A percentile compares a stretch with the other conserved stretches of the same genome.
These are phyloP conservation scores for Porites divaricata DNA, from an alignment of 92 coral and sea anemone genomes.

Conservation along the genomic window DNA sequence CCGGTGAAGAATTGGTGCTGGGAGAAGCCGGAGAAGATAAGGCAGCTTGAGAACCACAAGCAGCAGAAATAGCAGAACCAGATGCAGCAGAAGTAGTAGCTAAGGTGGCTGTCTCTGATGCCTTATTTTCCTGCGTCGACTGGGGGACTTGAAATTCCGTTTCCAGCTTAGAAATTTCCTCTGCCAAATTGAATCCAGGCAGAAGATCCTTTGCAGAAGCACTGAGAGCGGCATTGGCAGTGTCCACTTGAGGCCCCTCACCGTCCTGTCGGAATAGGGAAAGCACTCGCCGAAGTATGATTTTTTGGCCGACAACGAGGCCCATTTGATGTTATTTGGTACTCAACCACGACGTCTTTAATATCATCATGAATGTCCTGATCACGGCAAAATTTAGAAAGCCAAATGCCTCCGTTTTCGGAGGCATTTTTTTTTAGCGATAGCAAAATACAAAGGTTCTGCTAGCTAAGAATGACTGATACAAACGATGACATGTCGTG, in stretches of 20 bases:
- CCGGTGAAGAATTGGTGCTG: neutral
- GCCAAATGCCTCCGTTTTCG: neutral
- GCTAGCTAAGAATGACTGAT: too few species aligned
- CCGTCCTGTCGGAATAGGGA: neutral
- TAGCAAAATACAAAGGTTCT: too few species aligned
- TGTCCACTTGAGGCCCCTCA: neutral
- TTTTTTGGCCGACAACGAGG: neutral
- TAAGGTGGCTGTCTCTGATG: too few species aligned
- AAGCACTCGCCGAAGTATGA: neutral
- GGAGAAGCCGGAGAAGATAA: neutral
- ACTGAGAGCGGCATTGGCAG: neutral
- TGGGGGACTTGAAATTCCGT: neutral
- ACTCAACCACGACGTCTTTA: too few species aligned
- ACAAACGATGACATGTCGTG: too few species aligned
- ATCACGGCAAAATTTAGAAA: too few species aligned
- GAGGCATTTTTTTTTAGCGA: neutral
- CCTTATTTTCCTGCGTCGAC: neutral
- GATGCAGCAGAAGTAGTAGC: neutral
- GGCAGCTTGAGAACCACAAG: neutral
- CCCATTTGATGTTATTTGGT: too few species aligned
- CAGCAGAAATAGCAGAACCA: neutral
- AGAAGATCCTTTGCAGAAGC: neutral
- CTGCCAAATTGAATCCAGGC: neutral
- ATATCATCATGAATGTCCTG: too few species aligned
- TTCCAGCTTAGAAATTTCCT: neutral